phyloP scores from a whole-genome alignment of 2,113 vertebrate genomes.

The Clinocottus analis region DNA sequence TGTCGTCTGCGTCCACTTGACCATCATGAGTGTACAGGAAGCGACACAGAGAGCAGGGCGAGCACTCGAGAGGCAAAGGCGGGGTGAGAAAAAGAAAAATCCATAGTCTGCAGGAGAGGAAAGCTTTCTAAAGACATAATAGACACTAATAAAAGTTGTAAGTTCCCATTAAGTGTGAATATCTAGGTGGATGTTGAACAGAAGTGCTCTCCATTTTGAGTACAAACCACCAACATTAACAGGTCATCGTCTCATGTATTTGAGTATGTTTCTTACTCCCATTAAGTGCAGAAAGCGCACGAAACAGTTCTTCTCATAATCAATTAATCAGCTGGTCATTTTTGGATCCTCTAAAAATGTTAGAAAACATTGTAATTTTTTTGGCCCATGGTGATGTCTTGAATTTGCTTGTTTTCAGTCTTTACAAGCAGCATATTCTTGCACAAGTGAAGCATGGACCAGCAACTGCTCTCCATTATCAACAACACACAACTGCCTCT shows the following conservation, averaged over 20 bases:
- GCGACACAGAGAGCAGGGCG: slow-evolving; percentile 8
- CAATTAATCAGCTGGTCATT: background rate
- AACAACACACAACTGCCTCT: background rate
- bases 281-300: background rate
- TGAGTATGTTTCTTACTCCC: background rate
- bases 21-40: slow-evolving; percentile 46
- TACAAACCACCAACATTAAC: background rate
- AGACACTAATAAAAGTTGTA: background rate
- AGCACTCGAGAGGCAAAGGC: background rate
- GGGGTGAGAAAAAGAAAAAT: background rate
- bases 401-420: too few relatives aligned
- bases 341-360: background rate
- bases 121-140: background rate
- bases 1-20: slow-evolving; percentile 33
- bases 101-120: slow-evolving; percentile 6
- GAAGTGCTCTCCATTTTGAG: background rate
- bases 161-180: background rate
- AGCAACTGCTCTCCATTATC: background rate
- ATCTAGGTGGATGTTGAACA: slow-evolving; percentile 1
- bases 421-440: too few relatives aligned
- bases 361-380: background rate
- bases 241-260: background rate
- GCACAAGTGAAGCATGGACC: background rate
- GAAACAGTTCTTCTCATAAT: background rate
- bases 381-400: too few relatives aligned